Evolutionary conservation across 2,888 invertebrate species (phyloP).

Genomic region (Incurvaria masculella): DNA sequence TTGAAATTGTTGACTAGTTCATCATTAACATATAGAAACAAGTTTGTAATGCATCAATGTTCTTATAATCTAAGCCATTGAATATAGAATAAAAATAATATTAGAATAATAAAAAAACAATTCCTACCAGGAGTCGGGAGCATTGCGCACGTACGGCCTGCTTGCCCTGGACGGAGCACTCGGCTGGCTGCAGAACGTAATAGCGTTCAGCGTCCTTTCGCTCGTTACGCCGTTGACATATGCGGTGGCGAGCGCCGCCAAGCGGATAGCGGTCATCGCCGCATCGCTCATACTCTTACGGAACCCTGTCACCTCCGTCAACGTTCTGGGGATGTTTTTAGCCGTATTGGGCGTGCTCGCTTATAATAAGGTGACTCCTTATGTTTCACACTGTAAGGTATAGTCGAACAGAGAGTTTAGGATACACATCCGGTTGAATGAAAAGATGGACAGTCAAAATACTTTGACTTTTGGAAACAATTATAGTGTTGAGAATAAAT

Average conservation of each 20-base stretch:
- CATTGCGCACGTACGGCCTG: conserved; percentile 20
- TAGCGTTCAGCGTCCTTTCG: conserved; percentile 91
- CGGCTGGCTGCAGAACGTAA: conserved; percentile 93
- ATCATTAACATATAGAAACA: too few relatives aligned
- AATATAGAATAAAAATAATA: too few relatives aligned
- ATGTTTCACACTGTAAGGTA: too few relatives aligned
- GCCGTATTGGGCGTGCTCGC: conserved; percentile 87
- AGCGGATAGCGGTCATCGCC: conserved; percentile 88
- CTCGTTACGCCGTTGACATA: conserved; percentile 92
- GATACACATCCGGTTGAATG: too few relatives aligned
- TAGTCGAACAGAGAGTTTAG: too few relatives aligned
- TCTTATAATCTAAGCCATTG: too few relatives aligned
- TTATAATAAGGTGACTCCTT: conserved; percentile 64
- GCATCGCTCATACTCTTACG: conserved; percentile 82
- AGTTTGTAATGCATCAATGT: neutral
- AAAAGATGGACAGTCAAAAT: neutral
- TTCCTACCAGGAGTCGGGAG: conserved; percentile 7
- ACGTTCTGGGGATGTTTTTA: conserved; percentile 86
- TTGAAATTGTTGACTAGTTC: too few relatives aligned
- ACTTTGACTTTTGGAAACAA: neutral
- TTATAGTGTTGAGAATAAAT: too few relatives aligned
- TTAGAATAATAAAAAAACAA: too few relatives aligned
- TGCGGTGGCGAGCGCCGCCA: conserved; percentile 93
- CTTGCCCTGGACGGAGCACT: conserved; percentile 71
- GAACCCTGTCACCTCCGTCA: conserved; percentile 87